Evolutionary conservation across 1,140 invertebrate species (phyloP), one percentile per base, ranked within the genome.

Genomic region (Eubasilissa regina): DNA sequence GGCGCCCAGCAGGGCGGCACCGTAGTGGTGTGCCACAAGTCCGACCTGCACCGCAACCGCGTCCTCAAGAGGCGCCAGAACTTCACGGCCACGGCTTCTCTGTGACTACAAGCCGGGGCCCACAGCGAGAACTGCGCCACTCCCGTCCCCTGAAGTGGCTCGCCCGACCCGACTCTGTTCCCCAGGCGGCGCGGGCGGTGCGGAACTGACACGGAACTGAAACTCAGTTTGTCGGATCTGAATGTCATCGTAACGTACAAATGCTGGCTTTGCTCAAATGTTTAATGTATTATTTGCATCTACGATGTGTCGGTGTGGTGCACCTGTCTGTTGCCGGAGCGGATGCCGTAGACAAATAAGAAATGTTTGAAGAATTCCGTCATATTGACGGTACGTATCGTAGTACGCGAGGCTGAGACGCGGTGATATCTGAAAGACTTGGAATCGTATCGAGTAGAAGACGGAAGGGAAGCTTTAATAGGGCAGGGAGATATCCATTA

Each of bases 1-100:
- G 45, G 60, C 45, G 48, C 15, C 11, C 77, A 75, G 43, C 89
- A 90, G 77, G 90, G 90, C 6, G 89, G 90, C 17, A 91, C 90
- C 6, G 90, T 92, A 0, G 88, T 90, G 13, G 90, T 90, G 7
- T 91, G 90, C 78, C 87, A 91, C 77, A 92, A 91, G 83, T 88
- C 88, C 35, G 91, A 92, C 79, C 83, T 92, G n/a, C 90, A 91
- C 84, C 89, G 90, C 74, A 89, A 87, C 43, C 84, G 90, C 19
- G 87, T 91, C 0, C 82, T 91, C 17, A 91, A 91, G 84, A 83
- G 90, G 73, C 86, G 90, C 15, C 89, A 91, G 83, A 90, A 90
- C 83, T 90, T 90, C 77, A 89, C 89, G 9, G 89, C 90, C 0
- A 91, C 90, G 0, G 89, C 89, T 25, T 91, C 90, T 12, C 89